These are phyloP conservation scores for Calypte anna DNA, from an alignment of 2,113 vertebrate genomes.

Conservation along the genomic window DNA sequence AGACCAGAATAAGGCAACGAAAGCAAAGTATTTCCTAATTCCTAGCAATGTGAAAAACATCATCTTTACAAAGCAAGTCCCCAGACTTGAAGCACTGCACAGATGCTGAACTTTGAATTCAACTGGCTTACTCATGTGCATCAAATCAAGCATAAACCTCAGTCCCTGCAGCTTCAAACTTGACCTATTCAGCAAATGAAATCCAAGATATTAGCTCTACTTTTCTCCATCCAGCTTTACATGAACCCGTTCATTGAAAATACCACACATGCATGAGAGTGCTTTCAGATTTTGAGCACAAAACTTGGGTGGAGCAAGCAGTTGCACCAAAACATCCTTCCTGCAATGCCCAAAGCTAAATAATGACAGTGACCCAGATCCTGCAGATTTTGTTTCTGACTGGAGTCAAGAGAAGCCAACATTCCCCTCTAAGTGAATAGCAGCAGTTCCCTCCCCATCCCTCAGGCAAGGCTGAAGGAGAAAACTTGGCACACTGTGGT, in stretches of 20 bases:
- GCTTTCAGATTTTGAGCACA: not conserved
- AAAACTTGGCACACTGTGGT: not conserved
- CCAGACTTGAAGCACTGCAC: constrained; percentile 9
- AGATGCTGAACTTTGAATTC: constrained; percentile 61
- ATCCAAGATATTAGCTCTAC: not conserved
- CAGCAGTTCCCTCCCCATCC: not conserved
- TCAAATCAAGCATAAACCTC: constrained; percentile 41
- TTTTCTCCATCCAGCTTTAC: not conserved
- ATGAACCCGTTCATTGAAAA: not conserved
- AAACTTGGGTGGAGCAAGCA: not conserved
- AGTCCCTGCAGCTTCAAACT: constrained; percentile 41
- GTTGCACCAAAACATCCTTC: not conserved
- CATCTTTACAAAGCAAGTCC: not conserved
- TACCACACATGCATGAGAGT: accelerated
- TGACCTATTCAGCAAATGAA: constrained; percentile 25
- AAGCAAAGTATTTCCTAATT: not conserved
- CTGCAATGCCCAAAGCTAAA: not conserved
- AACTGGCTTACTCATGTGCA: constrained; percentile 7
- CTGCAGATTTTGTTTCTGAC: not conserved
- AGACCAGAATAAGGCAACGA: not conserved
- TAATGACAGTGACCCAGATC: not conserved
- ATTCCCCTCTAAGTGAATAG: not conserved
- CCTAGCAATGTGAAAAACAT: not conserved
- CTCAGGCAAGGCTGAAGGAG: not conserved
- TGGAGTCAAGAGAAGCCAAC: not conserved